These are phyloP conservation scores for Smittia sp. DNA, from an alignment of 2,888 invertebrate species.

Conservation along the genomic window DNA sequence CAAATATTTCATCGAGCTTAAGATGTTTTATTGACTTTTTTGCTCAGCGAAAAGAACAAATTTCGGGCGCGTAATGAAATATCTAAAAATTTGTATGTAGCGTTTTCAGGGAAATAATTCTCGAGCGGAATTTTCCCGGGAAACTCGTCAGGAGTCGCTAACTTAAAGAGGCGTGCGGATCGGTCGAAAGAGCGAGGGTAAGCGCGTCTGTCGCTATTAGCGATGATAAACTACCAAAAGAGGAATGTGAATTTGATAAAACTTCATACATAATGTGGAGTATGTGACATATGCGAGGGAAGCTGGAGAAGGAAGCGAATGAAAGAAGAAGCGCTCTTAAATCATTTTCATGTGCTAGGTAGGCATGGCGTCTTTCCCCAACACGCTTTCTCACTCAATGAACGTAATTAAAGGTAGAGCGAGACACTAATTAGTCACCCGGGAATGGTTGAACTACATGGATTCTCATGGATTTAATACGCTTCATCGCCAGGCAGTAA, in stretches of 20 bases:
- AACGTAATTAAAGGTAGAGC: slow-evolving; percentile 34
- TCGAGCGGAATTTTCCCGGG: background rate
- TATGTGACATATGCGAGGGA: background rate
- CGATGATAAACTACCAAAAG: slow-evolving; percentile 29
- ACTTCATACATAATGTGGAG: slow-evolving; percentile 7
- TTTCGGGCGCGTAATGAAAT: background rate
- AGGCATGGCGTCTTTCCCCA: slow-evolving; percentile 32
- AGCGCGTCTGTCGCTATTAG: background rate
- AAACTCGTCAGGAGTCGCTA: too few species aligned
- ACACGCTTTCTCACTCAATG: slow-evolving; percentile 41
- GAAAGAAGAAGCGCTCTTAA: slow-evolving; percentile 1
- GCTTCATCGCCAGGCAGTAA: slow-evolving; percentile 3
- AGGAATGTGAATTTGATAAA: slow-evolving; percentile 32
- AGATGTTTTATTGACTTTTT: background rate
- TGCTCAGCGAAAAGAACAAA: background rate
- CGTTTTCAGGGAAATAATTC: background rate
- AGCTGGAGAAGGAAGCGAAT: background rate
- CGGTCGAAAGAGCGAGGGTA: too few species aligned
- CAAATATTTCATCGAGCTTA: background rate
- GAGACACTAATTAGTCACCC: slow-evolving; percentile 38
- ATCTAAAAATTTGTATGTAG: too few species aligned
- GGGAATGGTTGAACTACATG: slow-evolving; percentile 31
- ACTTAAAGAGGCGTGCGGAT: too few species aligned
- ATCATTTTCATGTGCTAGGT: slow-evolving; percentile 37
- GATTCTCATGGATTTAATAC: slow-evolving; percentile 31